Evolutionary conservation across 2,113 vertebrate species (phyloP).

Genomic region (Cochlearius cochlearius): DNA sequence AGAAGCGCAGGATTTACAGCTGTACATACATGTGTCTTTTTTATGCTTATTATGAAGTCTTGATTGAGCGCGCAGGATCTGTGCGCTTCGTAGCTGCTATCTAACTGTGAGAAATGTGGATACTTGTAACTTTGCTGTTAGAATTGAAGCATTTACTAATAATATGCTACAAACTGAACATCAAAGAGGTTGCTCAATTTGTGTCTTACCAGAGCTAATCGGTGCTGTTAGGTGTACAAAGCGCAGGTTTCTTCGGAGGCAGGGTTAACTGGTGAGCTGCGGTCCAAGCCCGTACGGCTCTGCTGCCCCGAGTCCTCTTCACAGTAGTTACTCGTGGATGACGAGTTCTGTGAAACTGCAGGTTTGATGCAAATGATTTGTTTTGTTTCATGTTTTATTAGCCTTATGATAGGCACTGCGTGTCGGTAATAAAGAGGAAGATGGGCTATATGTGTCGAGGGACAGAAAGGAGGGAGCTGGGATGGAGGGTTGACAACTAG

Average conservation of each 20-base stretch:
- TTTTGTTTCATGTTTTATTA: background rate
- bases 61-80: rapidly evolving
- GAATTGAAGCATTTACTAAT: background rate
- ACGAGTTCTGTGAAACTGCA: background rate
- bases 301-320: background rate
- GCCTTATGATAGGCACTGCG: rapidly evolving
- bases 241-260: rapidly evolving
- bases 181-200: background rate
- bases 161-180: background rate
- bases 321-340: background rate
- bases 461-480: background rate
- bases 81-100: background rate
- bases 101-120: background rate
- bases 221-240: background rate
- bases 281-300: rapidly evolving
- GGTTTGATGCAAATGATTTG: background rate
- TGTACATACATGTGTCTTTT: background rate
- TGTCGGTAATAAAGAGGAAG: background rate
- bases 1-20: background rate
- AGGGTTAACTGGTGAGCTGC: background rate
- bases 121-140: background rate
- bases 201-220: background rate
- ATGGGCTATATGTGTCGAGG: rapidly evolving
- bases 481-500: background rate
- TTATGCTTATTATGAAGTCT: background rate